Base-by-base conservation (phyloP, 2,797 vertebrate genomes). In the Acrossocheilus fasciatus region DNA sequence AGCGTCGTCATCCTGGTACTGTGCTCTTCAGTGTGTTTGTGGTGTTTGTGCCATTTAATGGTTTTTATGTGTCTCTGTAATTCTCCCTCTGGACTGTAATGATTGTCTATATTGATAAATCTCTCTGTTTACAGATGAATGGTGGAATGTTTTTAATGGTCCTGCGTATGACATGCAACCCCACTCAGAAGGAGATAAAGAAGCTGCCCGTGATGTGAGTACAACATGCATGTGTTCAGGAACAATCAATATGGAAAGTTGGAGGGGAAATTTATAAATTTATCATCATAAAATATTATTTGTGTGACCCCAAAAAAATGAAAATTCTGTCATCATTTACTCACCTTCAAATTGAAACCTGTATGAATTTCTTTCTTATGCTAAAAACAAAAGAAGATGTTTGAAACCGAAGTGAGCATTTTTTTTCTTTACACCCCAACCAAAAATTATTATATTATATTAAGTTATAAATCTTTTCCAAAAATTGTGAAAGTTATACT, bases 131-230 rank as follows among this genome's bases (percentile, higher is more conserved):
- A 88, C 93, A 99, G 98, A 95, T 98, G 93, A 98, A 99, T 50
- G 97, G 97, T 83, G 96, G 96, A 83, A 96, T 99, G 96, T 98
- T 98, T 94, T 96, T 97, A 92, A 96, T 97, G 81, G 97, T 98
- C 76, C 96, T 98, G 91, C 98, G 97, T 92, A 97, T 97, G 91
- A 97, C 97, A 89, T 99, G 98, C 91, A 97, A 96, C 90, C 92
- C 96, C 7, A 96, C 97, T 86, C 98, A 98, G 94, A 98, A 98
- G 92, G 98, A 99, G 91, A 96, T 97, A 70, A 99, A 98, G 96
- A 99, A 97, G 93, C 96, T 97, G 77, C 96, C 97, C 0, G 95
- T 97, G 91, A 96, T 99, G 98, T 99, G 93, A 98, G 98, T 97
- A 18, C 20, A 34, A 77, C 15, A 57, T 59, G 3, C 50, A 82